Percentiles rank a stretch among this genome's conserved stretches.
Evolutionary conservation across 2,888 invertebrate species (phyloP).

Genomic region (Thumatha senex): DNA sequence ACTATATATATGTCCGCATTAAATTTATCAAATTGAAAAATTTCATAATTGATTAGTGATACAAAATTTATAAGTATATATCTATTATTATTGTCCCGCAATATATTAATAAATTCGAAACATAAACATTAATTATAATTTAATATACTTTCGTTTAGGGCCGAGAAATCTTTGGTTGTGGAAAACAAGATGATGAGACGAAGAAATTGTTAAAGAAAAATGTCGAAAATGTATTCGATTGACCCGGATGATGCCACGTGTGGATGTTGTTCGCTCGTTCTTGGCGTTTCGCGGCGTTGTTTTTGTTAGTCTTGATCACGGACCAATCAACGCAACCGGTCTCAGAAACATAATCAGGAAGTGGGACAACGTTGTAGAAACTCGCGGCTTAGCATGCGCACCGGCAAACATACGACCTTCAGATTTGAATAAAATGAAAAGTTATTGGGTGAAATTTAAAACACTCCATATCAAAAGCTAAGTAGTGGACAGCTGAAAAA

Average conservation of each 20-base stretch:
- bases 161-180: too few species aligned
- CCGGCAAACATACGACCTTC: slow-evolving; percentile 63
- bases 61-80: too few species aligned
- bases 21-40: too few species aligned
- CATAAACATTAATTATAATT: too few species aligned
- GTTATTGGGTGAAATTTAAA: slow-evolving; percentile 33
- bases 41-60: too few species aligned
- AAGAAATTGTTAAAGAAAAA: too few species aligned
- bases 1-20: too few species aligned
- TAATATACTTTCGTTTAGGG: too few species aligned
- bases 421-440: slow-evolving; percentile 58
- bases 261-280: slow-evolving; percentile 27
- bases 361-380: slow-evolving; percentile 69
- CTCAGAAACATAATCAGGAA: slow-evolving; percentile 58
- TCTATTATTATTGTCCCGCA: too few species aligned
- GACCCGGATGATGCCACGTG: slow-evolving; percentile 55
- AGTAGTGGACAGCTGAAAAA: too few species aligned
- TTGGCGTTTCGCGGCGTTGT: slow-evolving; percentile 55
- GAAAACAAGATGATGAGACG: too few species aligned
- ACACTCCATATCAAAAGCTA: slow-evolving; percentile 6
- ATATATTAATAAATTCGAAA: too few species aligned
- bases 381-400: slow-evolving; percentile 55
- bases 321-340: slow-evolving; percentile 65
- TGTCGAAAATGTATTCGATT: slow-evolving; percentile 57
- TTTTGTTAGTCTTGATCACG: slow-evolving; percentile 54